Conservation (phyloP, 2,797 vertebrate species). For the Macroramphosus scolopax region DNA sequence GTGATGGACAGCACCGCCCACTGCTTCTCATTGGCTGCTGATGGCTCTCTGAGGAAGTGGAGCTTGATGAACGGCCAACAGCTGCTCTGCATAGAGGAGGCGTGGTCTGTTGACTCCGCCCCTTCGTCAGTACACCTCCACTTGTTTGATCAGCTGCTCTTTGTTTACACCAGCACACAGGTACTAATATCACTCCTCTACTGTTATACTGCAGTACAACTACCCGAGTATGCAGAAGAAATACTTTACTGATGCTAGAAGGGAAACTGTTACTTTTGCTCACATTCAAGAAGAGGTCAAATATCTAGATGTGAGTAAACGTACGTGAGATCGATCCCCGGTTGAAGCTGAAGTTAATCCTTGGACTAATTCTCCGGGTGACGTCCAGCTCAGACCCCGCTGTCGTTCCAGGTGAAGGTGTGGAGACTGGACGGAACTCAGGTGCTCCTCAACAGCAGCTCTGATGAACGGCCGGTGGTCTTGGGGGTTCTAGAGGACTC, state of each 20-base stretch:
- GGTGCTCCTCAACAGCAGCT: slow-evolving; percentile 51
- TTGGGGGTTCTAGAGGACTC: slow-evolving; percentile 61
- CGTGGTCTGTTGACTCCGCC: slow-evolving; percentile 36
- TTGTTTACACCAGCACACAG: slow-evolving; percentile 72
- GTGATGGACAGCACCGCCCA: slow-evolving; percentile 56
- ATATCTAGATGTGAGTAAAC: too few species aligned
- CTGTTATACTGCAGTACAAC: too few species aligned
- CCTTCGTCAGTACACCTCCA: slow-evolving; percentile 47
- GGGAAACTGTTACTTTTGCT: too few species aligned
- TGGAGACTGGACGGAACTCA: slow-evolving; percentile 73
- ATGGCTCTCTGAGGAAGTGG: slow-evolving; percentile 77
- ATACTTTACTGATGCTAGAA: too few species aligned
- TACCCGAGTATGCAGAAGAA: too few species aligned
- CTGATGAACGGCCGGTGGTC: slow-evolving; percentile 42
- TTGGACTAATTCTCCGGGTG: too few species aligned
- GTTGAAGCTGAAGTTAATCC: too few species aligned
- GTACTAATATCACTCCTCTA: slow-evolving; percentile 57
- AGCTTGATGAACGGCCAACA: slow-evolving; percentile 72
- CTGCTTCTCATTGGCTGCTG: slow-evolving; percentile 78
- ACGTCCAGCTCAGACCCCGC: neutral
- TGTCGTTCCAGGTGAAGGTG: slow-evolving; percentile 69
- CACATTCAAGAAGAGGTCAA: too few species aligned
- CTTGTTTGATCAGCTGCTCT: slow-evolving; percentile 66
- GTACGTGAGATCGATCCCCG: too few species aligned
- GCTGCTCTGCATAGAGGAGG: slow-evolving; percentile 68